Evolutionary conservation across 2,888 invertebrate species (phyloP), one percentile per base, ranked within the genome.

Genomic region (Cataglyphis altisquamis): DNA sequence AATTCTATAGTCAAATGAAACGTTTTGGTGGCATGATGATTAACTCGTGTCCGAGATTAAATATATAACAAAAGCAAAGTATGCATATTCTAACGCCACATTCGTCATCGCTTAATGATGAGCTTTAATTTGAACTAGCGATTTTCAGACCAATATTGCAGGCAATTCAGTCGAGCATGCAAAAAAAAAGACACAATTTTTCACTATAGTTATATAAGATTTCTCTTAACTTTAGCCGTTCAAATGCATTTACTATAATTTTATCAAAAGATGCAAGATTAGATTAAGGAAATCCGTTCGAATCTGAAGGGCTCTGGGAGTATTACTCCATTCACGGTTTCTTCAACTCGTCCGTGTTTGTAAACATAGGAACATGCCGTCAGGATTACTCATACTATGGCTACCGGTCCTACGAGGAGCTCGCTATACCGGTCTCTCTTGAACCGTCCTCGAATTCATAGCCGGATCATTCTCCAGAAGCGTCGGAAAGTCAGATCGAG

Each of bases 331-430:
- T 92, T 93, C 92, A 91, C 85, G 89, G 91, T 92, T 92, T 91
- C 91, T 92, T 92, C 92, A 92, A 92, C 90, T 91, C 92, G 85
- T 78, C 63, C 84, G 87, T 93, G 93, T 93, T 93, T 92, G 92
- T 93, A 93, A 93, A 93, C 93, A 93, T 87, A 88, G 88, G 84
- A 88, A 85, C 88, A 87, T 82, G 87, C 89, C 90, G 90, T 87
- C 87, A 82, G 91, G 89, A 92, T 92, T 93, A 92, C 92, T 92
- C 93, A 92, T 90, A 84, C 87, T 72, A 55, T 41, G 39, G 74
- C 82, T 89, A 89, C 87, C 85, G 72, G 82, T 72, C 60, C 77
- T 77, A 67, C 55, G 67, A 52, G 52, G 52, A 29, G 55, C 55
- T 57, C 39, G 70, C 78, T 83, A 82, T 84, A 88, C 89, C 91